Conservation (phyloP, 2,113 vertebrate species). For the Gymnarchus niloticus region DNA sequence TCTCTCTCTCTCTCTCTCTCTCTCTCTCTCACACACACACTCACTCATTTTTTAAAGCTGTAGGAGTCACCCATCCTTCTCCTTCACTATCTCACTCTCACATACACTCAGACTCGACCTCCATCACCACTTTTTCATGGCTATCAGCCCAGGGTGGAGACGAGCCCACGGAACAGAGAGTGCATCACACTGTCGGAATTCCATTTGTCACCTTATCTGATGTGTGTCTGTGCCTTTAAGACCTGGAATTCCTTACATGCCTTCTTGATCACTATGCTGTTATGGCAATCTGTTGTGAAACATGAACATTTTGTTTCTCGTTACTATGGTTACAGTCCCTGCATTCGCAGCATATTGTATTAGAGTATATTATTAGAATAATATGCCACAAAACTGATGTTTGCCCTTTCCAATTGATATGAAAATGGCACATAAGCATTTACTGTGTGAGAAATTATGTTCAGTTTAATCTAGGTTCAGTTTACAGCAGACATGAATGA, state of each 20-base stretch:
- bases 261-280: neutral
- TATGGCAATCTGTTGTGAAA: neutral
- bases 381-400: neutral
- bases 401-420: neutral
- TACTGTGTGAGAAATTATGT: neutral
- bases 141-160: constrained; percentile 46
- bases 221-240: neutral
- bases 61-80: neutral
- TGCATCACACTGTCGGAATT: constrained; percentile 12
- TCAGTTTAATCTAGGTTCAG: neutral
- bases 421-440: neutral
- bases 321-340: neutral
- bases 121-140: constrained; percentile 34
- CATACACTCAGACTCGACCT: constrained; percentile 8
- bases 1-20: neutral
- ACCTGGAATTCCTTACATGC: neutral
- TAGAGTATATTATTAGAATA: neutral
- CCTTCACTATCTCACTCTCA: neutral
- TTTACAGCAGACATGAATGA: too few relatives aligned
- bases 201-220: neutral
- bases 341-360: neutral
- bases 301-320: neutral
- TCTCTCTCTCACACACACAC: neutral
- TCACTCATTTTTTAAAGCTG: neutral
- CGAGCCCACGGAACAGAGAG: too few relatives aligned